Conservation (phyloP, 2,888 invertebrate genomes). For the Oxycera nigricornis region DNA sequence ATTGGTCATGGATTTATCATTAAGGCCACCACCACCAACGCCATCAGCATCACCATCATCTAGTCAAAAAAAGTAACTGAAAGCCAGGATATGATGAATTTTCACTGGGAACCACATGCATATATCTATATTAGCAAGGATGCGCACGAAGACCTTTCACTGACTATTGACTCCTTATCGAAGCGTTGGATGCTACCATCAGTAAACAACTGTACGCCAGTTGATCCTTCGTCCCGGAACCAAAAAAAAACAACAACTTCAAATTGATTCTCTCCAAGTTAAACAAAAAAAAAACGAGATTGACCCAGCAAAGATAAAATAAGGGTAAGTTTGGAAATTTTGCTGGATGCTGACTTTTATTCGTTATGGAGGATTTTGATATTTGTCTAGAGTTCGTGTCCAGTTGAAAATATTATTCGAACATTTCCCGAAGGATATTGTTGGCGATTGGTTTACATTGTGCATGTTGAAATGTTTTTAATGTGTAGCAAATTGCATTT, state of each 20-base stretch:
- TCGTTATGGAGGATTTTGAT: too few species aligned
- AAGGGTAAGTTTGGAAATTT: too few species aligned
- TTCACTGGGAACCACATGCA: too few species aligned
- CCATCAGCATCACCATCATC: background rate
- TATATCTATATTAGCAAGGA: too few species aligned
- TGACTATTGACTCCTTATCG: too few species aligned
- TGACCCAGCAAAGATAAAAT: background rate
- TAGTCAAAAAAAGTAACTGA: background rate
- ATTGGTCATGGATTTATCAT: slow-evolving; percentile 57
- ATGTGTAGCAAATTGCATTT: slow-evolving; percentile 42
- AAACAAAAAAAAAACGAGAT: background rate
- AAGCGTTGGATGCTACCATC: too few species aligned
- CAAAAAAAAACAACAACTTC: slow-evolving; percentile 7
- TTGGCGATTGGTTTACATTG: background rate
- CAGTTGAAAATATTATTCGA: background rate
- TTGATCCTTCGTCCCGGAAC: too few species aligned
- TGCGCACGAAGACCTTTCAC: too few species aligned
- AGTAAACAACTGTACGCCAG: background rate
- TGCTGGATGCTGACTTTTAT: too few species aligned
- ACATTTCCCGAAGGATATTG: background rate
- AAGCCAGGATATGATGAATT: background rate
- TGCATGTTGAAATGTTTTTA: background rate
- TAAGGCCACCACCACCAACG: slow-evolving; percentile 44
- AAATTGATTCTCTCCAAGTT: slow-evolving; percentile 34
- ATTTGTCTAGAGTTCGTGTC: too few species aligned